Evolutionary conservation across 2,113 vertebrate genomes (phyloP).

Genomic region (Columba janthina): DNA sequence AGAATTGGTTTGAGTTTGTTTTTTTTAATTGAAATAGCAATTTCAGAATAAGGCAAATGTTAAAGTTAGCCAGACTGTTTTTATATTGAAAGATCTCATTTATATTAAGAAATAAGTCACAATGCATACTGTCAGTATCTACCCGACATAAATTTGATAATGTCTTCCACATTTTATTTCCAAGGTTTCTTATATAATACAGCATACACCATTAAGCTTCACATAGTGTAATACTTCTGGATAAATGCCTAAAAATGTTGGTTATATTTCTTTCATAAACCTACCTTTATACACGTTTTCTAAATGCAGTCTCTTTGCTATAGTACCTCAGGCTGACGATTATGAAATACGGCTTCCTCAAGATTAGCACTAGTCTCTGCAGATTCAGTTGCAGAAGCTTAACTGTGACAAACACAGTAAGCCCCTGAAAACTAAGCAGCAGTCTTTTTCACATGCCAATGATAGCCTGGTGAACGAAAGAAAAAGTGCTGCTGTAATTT

Average conservation of each 20-base stretch:
- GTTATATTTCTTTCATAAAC: background rate
- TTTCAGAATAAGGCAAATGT: background rate
- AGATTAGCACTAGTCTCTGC: background rate
- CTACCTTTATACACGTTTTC: background rate
- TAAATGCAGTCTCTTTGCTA: background rate
- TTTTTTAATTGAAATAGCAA: background rate
- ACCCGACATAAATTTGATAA: background rate
- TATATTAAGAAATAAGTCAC: background rate
- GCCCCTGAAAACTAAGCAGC: conserved; percentile 27
- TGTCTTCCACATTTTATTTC: background rate
- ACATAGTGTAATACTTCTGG: background rate
- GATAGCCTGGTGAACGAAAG: conserved; percentile 2
- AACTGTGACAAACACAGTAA: conserved; percentile 28
- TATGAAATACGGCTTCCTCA: conserved; percentile 9
- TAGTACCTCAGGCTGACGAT: background rate
- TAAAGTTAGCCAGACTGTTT: background rate
- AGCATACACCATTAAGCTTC: background rate
- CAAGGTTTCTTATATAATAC: background rate
- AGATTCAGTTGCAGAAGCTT: conserved; percentile 16
- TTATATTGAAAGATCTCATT: background rate
- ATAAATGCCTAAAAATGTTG: background rate
- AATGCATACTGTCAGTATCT: background rate
- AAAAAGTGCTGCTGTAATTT: conserved; percentile 55
- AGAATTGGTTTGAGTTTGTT: background rate
- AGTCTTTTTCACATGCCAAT: conserved; percentile 17